Conservation (phyloP, 2,888 invertebrate genomes). For the Horisme vitalbata region DNA sequence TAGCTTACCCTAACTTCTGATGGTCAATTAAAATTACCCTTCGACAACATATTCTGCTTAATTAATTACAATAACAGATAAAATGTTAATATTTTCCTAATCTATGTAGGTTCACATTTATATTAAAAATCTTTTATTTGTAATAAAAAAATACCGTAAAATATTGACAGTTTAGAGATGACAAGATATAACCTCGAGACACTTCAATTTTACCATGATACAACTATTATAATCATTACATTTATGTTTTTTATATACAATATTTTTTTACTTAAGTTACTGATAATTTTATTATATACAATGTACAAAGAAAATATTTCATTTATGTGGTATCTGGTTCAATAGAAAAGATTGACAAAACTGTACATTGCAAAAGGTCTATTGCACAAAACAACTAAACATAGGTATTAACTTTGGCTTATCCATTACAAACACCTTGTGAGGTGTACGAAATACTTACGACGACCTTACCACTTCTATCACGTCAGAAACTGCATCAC, state of each 20-base stretch:
- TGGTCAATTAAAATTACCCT: conserved; percentile 71
- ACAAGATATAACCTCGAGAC: conserved; percentile 34
- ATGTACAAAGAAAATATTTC: conserved; percentile 69
- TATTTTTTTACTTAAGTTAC: conserved; percentile 65
- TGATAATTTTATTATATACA: conserved; percentile 70
- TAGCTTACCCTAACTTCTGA: conserved; percentile 30
- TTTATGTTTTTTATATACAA: conserved; percentile 20
- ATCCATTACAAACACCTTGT: conserved; percentile 69
- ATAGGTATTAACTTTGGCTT: conserved; percentile 81
- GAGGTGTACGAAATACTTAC: conserved; percentile 53
- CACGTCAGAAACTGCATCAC: conserved; percentile 48
- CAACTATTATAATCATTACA: conserved; percentile 29
- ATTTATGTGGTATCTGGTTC: conserved; percentile 55
- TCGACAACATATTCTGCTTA: conserved; percentile 57
- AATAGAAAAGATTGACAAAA: conserved; percentile 62
- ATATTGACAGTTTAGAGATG: conserved; percentile 26
- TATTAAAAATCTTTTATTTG: conserved; percentile 27
- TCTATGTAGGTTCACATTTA: conserved; percentile 30
- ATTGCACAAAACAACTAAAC: conserved; percentile 79
- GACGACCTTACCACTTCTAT: conserved; percentile 44
- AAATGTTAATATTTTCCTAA: conserved; percentile 34
- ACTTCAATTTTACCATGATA: conserved; percentile 47
- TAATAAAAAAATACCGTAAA: conserved; percentile 24
- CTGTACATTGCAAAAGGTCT: conserved; percentile 79
- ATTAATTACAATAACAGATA: conserved; percentile 30